A percentile compares a stretch with the other conserved stretches of the same genome.
These are phyloP conservation scores for Pararge aegeria DNA, from an alignment of 1,140 invertebrate genomes.

Conservation along the genomic window DNA sequence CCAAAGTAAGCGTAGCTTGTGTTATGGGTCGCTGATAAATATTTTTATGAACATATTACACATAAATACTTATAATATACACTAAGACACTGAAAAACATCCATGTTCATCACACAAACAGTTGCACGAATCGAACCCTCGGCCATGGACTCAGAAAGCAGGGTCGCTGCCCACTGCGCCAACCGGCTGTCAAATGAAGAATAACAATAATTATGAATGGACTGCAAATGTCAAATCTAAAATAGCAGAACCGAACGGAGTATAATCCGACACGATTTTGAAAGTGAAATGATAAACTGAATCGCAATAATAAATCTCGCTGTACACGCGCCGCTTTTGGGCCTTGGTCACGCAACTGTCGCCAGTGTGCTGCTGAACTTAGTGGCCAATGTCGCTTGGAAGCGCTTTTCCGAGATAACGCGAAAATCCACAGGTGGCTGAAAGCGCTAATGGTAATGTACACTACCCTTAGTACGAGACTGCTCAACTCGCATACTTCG, in stretches of 20 bases:
- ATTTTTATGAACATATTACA: too few species aligned
- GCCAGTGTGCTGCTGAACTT: conserved; percentile 25
- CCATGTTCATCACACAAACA: too few species aligned
- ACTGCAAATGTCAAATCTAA: not conserved
- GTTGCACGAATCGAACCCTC: too few species aligned
- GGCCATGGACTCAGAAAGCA: too few species aligned
- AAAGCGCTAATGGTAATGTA: conserved; percentile 22
- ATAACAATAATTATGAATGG: too few species aligned
- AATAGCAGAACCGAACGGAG: not conserved
- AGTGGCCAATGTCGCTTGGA: conserved; percentile 26
- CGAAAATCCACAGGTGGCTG: conserved; percentile 20
- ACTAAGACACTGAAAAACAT: too few species aligned
- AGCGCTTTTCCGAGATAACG: conserved; percentile 9
- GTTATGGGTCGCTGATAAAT: too few species aligned
- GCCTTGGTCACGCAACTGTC: conserved; percentile 29
- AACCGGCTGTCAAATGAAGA: too few species aligned
- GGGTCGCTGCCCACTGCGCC: too few species aligned
- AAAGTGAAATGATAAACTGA: conserved; percentile 64
- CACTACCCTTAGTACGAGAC: not conserved
- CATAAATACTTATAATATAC: too few species aligned
- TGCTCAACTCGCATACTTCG: too few species aligned
- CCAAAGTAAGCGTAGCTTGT: too few species aligned
- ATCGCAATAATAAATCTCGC: conserved; percentile 57
- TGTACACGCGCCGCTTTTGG: conserved; percentile 29
- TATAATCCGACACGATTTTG: conserved; percentile 53